Conservation (phyloP, 2,797 vertebrate genomes). For the Pagetopsis macropterus region DNA sequence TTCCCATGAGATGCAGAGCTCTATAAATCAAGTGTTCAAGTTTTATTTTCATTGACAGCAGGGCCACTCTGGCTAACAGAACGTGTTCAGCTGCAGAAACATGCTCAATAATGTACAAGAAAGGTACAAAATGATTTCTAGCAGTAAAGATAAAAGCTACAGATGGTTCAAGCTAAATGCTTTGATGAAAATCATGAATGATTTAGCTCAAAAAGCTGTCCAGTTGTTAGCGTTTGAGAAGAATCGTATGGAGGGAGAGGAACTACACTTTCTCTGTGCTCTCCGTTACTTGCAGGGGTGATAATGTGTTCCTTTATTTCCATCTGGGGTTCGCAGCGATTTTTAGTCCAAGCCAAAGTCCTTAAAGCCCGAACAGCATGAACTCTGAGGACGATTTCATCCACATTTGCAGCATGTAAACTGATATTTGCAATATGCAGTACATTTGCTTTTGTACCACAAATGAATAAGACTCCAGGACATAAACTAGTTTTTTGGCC, state of each 20-base stretch:
- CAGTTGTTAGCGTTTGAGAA: not conserved
- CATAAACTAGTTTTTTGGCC: constrained; percentile 33
- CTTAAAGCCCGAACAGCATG: constrained; percentile 6
- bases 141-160: not conserved
- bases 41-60: constrained; percentile 19
- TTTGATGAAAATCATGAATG: not conserved
- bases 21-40: constrained; percentile 13
- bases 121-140: constrained; percentile 5
- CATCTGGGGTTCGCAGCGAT: constrained; percentile 11
- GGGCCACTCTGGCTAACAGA: not conserved
- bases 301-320: not conserved
- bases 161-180: constrained; percentile 14
- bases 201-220: not conserved
- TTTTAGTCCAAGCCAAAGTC: constrained; percentile 11
- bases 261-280: not conserved
- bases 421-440: constrained; percentile 10
- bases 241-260: not conserved
- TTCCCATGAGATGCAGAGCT: not conserved
- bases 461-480: constrained; percentile 25
- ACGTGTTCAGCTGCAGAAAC: constrained; percentile 5
- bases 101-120: constrained; percentile 1
- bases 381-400: constrained; percentile 21
- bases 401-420: constrained; percentile 6
- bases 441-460: constrained; percentile 10
- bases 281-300: not conserved